These are phyloP conservation scores for Myxocyprinus asiaticus DNA, from an alignment of 2,113 vertebrate species.

Conservation along the genomic window DNA sequence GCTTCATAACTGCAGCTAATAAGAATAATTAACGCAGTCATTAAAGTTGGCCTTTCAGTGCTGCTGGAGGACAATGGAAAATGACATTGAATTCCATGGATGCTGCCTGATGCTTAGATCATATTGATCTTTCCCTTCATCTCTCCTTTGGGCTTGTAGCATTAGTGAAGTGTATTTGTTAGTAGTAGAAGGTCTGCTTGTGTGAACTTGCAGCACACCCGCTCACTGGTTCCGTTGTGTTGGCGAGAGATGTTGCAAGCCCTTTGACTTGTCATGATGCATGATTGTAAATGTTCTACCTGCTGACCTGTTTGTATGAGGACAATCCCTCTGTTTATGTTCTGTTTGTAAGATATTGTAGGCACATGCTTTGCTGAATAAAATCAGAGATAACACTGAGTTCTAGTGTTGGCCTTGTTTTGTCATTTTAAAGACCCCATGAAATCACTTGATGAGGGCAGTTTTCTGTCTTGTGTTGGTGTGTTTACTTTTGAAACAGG, in stretches of 20 bases:
- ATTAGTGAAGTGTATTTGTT: conserved; percentile 72
- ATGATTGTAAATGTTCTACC: conserved; percentile 72
- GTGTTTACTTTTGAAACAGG: no score
- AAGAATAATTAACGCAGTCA: not conserved
- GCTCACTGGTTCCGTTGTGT: not conserved
- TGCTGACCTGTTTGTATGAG: conserved; percentile 73
- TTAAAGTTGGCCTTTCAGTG: conserved; percentile 16
- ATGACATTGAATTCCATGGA: conserved; percentile 41
- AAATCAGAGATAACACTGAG: conserved; percentile 47
- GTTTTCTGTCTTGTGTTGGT: no score
- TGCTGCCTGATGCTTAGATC: conserved; percentile 74
- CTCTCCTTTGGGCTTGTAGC: conserved; percentile 74
- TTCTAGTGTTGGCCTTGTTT: not conserved
- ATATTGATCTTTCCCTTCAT: conserved; percentile 80
- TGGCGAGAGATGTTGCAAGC: not conserved
- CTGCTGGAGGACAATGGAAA: conserved; percentile 14
- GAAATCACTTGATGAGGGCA: no score
- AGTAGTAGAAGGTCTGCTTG: conserved; percentile 61
- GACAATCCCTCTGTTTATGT: conserved; percentile 77
- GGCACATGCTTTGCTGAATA: conserved; percentile 82
- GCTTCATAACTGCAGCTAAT: not conserved
- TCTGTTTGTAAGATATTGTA: conserved; percentile 74
- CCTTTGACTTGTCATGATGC: conserved; percentile 74
- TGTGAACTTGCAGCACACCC: not conserved
- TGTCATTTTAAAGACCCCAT: not conserved